These are phyloP conservation scores for Daktulosphaira vitifoliae DNA, from an alignment of 1,140 invertebrate species.

Conservation along the genomic window DNA sequence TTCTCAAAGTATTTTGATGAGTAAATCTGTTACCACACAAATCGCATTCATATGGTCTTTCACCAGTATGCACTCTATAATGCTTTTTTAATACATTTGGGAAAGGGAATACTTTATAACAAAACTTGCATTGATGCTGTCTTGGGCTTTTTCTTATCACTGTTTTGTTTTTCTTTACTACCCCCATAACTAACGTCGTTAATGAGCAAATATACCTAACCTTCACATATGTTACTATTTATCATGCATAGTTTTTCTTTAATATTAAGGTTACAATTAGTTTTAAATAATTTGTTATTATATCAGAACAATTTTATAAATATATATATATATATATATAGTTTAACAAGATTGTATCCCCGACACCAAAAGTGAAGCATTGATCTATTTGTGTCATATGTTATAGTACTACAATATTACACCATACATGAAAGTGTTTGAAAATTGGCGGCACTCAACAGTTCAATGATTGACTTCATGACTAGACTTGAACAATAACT, in stretches of 20 bases:
- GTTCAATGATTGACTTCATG: background rate
- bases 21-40: conserved; percentile 69
- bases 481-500: background rate
- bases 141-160: conserved; percentile 15
- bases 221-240: conserved; percentile 20
- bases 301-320: no score
- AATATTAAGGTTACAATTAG: background rate
- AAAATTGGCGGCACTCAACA: background rate
- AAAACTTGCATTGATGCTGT: conserved; percentile 40
- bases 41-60: conserved; percentile 68
- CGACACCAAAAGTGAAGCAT: conserved; percentile 26
- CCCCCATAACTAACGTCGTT: conserved; percentile 16
- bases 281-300: background rate
- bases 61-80: conserved; percentile 50
- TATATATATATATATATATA: conserved; percentile 5
- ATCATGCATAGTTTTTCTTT: conserved; percentile 8
- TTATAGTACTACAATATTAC: conserved; percentile 12
- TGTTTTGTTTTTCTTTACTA: conserved; percentile 31
- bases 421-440: conserved; percentile 8
- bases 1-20: conserved; percentile 55
- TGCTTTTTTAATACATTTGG: conserved; percentile 40
- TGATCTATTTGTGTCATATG: conserved; percentile 8
- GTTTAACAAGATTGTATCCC: conserved; percentile 22
- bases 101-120: conserved; percentile 43
- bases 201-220: background rate